Base-by-base conservation (phyloP, 2,888 invertebrate species). In the Aphrophora alni region DNA sequence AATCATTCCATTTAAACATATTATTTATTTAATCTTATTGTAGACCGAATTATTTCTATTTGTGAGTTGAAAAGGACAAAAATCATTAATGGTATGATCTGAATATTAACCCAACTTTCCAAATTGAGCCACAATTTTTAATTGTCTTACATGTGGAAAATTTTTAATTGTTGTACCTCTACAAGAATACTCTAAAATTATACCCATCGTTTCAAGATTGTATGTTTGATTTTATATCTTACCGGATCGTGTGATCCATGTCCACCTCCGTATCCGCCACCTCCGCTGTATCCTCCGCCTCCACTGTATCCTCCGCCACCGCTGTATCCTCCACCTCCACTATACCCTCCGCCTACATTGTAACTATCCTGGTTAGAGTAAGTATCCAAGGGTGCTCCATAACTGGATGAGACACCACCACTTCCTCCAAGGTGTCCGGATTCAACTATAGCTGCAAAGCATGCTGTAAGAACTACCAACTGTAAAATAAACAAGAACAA, bases 161-260 rank as follows among this genome's bases (percentile, higher is more conserved):
- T n/a, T n/a, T n/a, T n/a, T n/a, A n/a, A n/a, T n/a, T n/a, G n/a
- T n/a, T n/a, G n/a, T n/a, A n/a, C n/a, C n/a, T n/a, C n/a, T n/a
- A n/a, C n/a, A n/a, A n/a, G n/a, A n/a, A n/a, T n/a, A n/a, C n/a
- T n/a, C n/a, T n/a, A n/a, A n/a, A n/a, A n/a, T n/a, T n/a, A n/a
- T n/a, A n/a, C n/a, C n/a, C n/a, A n/a, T n/a, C n/a, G 33, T 33
- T 33, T 33, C 3, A 8, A 33, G 33, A 5, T 33, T 33, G 8
- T 33, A 33, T 5, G 33, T 5, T 3, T 33, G 33, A 77, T 21
- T 38, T 77, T 38, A 21, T 69, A 51, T 14, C 73, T 78, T 73
- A 78, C 78, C 51, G 44, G 38, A 3, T 72, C 78, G 51, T 78
- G 78, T n/a, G 24, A 68, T n/a, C 78, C 51, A 73, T 75, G 75